A percentile compares a stretch with the other conserved stretches of the same genome.
Evolutionary conservation across 1,140 invertebrate species (phyloP).

Genomic region (Aphelinus certus): DNA sequence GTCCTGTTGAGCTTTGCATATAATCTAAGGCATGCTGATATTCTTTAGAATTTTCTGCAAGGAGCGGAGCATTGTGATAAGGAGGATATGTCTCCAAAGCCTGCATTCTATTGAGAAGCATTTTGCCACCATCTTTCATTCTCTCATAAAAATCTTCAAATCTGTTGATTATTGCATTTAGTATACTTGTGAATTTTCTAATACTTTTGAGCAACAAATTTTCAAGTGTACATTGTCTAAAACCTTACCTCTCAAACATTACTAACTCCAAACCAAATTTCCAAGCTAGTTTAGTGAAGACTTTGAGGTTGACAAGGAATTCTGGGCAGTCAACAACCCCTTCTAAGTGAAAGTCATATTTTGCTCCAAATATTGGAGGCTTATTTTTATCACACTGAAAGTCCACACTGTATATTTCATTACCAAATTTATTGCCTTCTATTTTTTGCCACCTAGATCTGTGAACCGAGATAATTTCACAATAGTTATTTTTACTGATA

Average conservation of each 20-base stretch:
- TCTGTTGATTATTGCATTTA: constrained; percentile 35
- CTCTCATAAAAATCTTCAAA: constrained; percentile 87
- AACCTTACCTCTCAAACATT: constrained; percentile 64
- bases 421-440: constrained; percentile 79
- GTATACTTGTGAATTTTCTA: constrained; percentile 30
- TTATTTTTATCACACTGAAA: constrained; percentile 79
- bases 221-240: constrained; percentile 67
- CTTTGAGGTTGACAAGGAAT: constrained; percentile 94
- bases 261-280: constrained; percentile 81
- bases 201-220: constrained; percentile 48
- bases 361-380: constrained; percentile 91
- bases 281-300: constrained; percentile 82
- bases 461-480: constrained; percentile 34
- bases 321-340: constrained; percentile 98
- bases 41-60: constrained; percentile 71
- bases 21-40: constrained; percentile 79
- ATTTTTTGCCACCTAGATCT: constrained; percentile 71
- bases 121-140: constrained; percentile 61
- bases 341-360: constrained; percentile 95
- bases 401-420: constrained; percentile 85
- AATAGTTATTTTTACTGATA: background rate
- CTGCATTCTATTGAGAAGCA: constrained; percentile 73
- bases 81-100: constrained; percentile 72
- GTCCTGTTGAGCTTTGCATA: constrained; percentile 63
- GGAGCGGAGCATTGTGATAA: constrained; percentile 68